A percentile compares a stretch with the other conserved stretches of the same genome.
Conservation (phyloP, 2,888 invertebrate species). For the Synergus itoensis region DNA sequence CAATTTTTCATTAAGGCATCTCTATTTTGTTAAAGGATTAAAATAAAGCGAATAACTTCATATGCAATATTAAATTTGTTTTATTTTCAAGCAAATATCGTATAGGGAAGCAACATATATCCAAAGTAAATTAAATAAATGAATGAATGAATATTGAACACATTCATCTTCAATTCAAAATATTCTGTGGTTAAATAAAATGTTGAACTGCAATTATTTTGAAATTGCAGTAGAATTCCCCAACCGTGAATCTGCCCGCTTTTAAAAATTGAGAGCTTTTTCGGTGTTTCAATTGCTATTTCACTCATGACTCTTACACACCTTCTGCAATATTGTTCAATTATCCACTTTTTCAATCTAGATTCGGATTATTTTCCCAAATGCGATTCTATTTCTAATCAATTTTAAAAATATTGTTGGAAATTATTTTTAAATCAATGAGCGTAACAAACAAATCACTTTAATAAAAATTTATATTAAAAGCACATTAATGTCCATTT, state of each 20-base stretch:
- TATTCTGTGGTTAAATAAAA: neutral
- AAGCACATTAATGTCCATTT: no score
- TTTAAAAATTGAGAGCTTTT: constrained; percentile 10
- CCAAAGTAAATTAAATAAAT: neutral
- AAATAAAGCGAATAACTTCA: neutral
- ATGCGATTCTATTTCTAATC: neutral
- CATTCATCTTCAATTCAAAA: neutral
- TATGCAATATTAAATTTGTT: neutral
- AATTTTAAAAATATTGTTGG: neutral
- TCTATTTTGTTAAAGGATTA: neutral
- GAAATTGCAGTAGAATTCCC: constrained; percentile 49
- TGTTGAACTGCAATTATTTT: neutral
- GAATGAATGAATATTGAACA: neutral
- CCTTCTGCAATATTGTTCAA: constrained; percentile 4
- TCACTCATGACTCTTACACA: neutral
- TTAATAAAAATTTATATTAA: no score
- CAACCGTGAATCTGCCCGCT: neutral
- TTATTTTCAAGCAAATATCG: neutral
- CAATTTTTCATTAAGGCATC: neutral
- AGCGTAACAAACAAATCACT: no score
- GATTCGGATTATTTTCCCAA: neutral
- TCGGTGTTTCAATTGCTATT: constrained; percentile 6
- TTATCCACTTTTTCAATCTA: neutral
- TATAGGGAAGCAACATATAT: neutral
- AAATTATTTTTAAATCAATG: neutral